Conservation (phyloP, 2,797 vertebrate genomes). For the Prionace glauca region DNA sequence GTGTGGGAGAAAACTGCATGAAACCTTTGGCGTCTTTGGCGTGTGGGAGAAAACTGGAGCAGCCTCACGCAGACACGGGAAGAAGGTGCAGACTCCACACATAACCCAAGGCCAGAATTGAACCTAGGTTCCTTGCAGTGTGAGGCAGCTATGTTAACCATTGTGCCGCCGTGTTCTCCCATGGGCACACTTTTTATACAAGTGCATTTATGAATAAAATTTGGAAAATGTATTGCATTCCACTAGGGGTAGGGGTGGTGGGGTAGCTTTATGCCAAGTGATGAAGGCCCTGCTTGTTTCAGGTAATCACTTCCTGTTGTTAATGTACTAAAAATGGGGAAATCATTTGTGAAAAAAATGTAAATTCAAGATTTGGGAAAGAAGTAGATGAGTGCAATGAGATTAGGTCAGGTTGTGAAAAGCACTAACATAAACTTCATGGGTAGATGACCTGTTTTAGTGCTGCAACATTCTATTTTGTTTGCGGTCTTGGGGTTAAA, state of each 20-base stretch:
- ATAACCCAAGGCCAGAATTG: too few relatives aligned
- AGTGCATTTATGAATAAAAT: neutral
- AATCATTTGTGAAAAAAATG: neutral
- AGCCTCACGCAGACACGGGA: too few relatives aligned
- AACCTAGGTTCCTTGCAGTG: too few relatives aligned
- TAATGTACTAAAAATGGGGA: neutral
- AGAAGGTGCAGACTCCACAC: too few relatives aligned
- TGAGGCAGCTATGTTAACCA: too few relatives aligned
- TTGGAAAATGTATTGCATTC: neutral
- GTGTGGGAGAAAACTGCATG: too few relatives aligned
- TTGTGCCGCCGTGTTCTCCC: too few relatives aligned
- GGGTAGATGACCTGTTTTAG: neutral
- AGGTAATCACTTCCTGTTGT: neutral
- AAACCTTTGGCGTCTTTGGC: too few relatives aligned
- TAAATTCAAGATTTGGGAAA: neutral
- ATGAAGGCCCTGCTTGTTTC: neutral
- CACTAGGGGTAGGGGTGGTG: neutral
- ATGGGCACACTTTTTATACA: too few relatives aligned
- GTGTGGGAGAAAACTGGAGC: too few relatives aligned
- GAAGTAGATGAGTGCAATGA: neutral
- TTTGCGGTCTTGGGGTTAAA: too few relatives aligned
- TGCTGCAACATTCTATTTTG: neutral
- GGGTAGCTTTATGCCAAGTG: too few relatives aligned
- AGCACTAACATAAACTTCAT: neutral
- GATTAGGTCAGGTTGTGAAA: neutral